Evolutionary conservation across 2,113 vertebrate genomes (phyloP), one percentile per base, ranked within the genome.

Genomic region (Pao palembangensis): DNA sequence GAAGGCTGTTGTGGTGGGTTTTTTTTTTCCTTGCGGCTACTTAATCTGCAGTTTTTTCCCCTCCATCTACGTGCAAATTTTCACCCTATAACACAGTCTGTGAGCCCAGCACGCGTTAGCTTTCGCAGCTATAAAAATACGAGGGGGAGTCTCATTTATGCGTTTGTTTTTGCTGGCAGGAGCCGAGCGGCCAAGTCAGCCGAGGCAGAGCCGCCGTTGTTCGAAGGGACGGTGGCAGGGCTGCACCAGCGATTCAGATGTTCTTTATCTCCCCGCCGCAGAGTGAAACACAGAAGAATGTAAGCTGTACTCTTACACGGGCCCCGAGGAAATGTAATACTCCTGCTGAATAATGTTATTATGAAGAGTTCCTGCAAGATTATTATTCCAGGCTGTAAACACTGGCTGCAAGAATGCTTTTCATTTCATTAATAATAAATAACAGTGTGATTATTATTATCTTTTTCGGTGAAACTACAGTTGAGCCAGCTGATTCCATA

Each of bases 281-380:
- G 82, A 88, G 75, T 61, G 66, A 85, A 84, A 87, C 64, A 68
- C 60, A 60, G 76, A 83, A 75, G 83, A 83, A 89, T 87, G 78
- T 83, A 83, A 87, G 85, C 77, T 65, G 75, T 75, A 71, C 82
- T 67, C 79, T 85, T 73, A 77, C 72, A 84, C 71, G 80, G 74
- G 78, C 85, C 84, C 79, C n/a, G 67, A 82, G 86, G 86, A 83
- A 83, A 87, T 65, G 71, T 56, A 84, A 88, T 78, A 85, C 75
- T 75, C 68, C 51, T 71, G 44, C 82, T 74, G 75, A 84, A 84
- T 88, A 82, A 88, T 87, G 82, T 63, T 85, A 88, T 90, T 88
- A 87, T 86, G 85, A 69, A 73, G 61, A 79, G 75, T 73, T 87
- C 79, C 83, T 62, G 71, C 71, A 72, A 79, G 83, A 85, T 86